A percentile compares a stretch with the other conserved stretches of the same genome.
phyloP scores from a whole-genome alignment of 2,113 vertebrate species.

The Ammodytes marinus region DNA sequence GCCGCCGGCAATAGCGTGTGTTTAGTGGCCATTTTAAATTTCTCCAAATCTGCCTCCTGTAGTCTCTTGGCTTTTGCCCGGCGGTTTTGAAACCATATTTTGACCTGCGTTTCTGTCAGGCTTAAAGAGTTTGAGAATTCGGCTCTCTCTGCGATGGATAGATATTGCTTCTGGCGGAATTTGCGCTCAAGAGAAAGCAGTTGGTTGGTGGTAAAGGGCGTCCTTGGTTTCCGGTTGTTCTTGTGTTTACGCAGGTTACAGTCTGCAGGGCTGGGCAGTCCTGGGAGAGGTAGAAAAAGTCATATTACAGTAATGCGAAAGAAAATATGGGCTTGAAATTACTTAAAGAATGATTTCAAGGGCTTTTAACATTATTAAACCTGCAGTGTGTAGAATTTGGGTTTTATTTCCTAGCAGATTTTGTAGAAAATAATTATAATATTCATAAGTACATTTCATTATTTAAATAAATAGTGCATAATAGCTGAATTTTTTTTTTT shows the following conservation, averaged over 20 bases:
- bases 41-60: constrained; percentile 90
- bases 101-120: constrained; percentile 91
- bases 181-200: constrained; percentile 89
- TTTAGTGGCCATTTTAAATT: constrained; percentile 87
- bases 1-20: constrained; percentile 81
- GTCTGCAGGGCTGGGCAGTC: constrained; percentile 74
- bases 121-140: constrained; percentile 87
- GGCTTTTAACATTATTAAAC: no score
- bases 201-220: constrained; percentile 89
- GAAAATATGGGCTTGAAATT: not conserved
- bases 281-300: constrained; percentile 55
- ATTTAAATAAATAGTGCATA: no score
- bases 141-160: constrained; percentile 87
- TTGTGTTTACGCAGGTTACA: constrained; percentile 88
- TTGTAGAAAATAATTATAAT: no score
- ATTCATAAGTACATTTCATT: no score
- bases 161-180: constrained; percentile 90
- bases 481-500: no score
- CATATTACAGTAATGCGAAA: not conserved
- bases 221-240: constrained; percentile 90
- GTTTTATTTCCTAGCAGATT: no score
- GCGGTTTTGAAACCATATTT: constrained; percentile 92
- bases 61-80: constrained; percentile 90
- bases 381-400: no score
- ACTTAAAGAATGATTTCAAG: no score